phyloP scores from a whole-genome alignment of 2,888 invertebrate genomes.

The Agrypnus murinus region DNA sequence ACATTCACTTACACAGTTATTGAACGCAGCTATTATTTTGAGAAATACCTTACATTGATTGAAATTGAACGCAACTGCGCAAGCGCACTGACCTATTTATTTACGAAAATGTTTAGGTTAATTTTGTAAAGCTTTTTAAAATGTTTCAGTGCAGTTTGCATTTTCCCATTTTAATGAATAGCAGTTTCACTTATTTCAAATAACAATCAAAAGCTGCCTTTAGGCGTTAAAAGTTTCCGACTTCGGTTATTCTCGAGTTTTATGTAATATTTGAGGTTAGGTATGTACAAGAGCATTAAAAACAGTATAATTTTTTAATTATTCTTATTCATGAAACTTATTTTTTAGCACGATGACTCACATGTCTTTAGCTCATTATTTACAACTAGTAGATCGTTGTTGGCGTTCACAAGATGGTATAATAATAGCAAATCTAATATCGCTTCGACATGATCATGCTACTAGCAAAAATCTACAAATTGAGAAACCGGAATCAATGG shows the following conservation, averaged over 20 bases:
- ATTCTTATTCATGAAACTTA: no score
- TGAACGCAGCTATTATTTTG: neutral
- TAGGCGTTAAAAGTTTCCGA: no score
- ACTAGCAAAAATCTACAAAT: conserved; percentile 80
- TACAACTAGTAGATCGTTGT: conserved; percentile 74
- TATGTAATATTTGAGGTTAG: conserved; percentile 30
- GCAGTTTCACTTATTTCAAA: no score
- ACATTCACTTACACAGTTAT: no score
- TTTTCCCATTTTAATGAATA: no score
- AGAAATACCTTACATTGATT: neutral
- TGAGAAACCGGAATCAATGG: conserved; percentile 81
- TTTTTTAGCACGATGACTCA: conserved; percentile 61
- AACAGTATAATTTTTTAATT: neutral
- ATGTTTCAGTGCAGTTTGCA: neutral
- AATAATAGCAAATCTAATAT: conserved; percentile 76
- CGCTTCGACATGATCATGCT: conserved; percentile 83
- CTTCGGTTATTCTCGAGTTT: no score
- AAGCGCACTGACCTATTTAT: neutral
- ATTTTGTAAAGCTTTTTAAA: neutral
- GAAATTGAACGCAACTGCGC: neutral
- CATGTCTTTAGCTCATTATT: conserved; percentile 69
- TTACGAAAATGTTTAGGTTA: neutral
- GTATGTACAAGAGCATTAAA: neutral
- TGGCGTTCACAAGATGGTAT: conserved; percentile 79
- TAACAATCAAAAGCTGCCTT: no score